Base-by-base conservation (phyloP, 2,113 vertebrate species). In the Plestiodon gilberti region DNA sequence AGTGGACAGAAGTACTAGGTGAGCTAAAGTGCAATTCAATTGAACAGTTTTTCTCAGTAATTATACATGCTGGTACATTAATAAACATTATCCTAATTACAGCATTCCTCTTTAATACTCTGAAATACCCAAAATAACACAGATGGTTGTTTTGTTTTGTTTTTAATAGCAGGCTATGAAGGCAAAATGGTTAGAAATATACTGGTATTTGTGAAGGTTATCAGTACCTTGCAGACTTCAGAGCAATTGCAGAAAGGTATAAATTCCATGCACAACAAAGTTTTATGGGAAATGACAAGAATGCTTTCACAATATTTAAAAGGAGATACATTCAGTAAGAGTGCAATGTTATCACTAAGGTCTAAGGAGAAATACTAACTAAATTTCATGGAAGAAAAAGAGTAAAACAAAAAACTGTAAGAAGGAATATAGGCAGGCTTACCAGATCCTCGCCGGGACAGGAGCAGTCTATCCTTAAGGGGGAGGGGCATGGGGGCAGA, bases 141-240 rank as follows among this genome's bases (percentile, higher is more conserved):
- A 64, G 13, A 78, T 67, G 33, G 62, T 80, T 71, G 52, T 57
- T 67, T 38, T n/a, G n/a, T n/a, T n/a, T n/a, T n/a, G n/a, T 33
- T 43, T 86, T 81, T 91, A 91, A 91, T 90, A 93, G 87, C 89
- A 94, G 89, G 89, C 92, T 93, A 82, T 77, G 86, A 57, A 82
- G 89, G 91, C 91, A 93, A 95, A 94, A 92, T 93, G 15, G 77
- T 62, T 92, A 92, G 91, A 85, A 93, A 85, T 73, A 74, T 79
- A 88, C 33, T 83, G 25, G 25, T 93, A 92, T 93, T 89, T 94
- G 93, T 94, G 93, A 81, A 95, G 83, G 89, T 89, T 83, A 92
- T 93, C 89, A 89, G 93, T 94, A 79, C 89, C 87, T 87, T 91
- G 94, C 91, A 94, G 93, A 93, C 93, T 95, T 94, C 86, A 83